Evolutionary conservation across 2,888 invertebrate species (phyloP), one percentile per base, ranked within the genome.

Genomic region (Crocallis elinguaria): DNA sequence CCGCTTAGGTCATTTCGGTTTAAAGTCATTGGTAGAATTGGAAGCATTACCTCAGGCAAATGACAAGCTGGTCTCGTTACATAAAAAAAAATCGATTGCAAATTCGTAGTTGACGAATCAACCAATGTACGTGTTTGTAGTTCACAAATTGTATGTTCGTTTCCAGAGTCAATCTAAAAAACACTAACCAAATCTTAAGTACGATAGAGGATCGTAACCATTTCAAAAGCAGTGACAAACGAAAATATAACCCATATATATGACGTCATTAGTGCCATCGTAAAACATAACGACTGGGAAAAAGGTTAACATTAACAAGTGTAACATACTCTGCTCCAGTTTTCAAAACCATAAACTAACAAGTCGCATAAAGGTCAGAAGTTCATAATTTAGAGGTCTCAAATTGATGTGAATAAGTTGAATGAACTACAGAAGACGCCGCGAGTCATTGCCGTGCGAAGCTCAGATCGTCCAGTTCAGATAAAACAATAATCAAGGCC

Each of bases 391-490:
- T 59, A 57, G 58, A 60, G 48, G 49, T 60, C 59, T 59, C 45
- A 55, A n/a, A 57, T 45, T 49, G 49, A 73, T 72, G 77, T 69
- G 77, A 79, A 77, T 66, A 79, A 77, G 76, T 71, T 75, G 77
- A 79, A 77, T 67, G 76, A 79, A 77, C 76, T 68, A 56, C 43
- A 57, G 57, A 65, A 45, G 57, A 50, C 41, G 51, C 53, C 32
- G 41, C 38, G 53, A 57, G 52, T 61, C 71, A 66, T 52, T 66
- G 60, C 52, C 70, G 74, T 75, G 75, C 59, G 77, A 79, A 77
- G 60, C 64, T 46, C 36, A 56, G 66, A 64, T 64, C 27, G 44
- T 29, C 42, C 44, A 39, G 44, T 29, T 37, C 44, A 39, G 43
- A 29, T 48, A 43, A 45, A 49, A 57, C 58, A 45, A 50, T 57